Conservation (phyloP, 2,113 vertebrate species). For the Hippolais icterina region DNA sequence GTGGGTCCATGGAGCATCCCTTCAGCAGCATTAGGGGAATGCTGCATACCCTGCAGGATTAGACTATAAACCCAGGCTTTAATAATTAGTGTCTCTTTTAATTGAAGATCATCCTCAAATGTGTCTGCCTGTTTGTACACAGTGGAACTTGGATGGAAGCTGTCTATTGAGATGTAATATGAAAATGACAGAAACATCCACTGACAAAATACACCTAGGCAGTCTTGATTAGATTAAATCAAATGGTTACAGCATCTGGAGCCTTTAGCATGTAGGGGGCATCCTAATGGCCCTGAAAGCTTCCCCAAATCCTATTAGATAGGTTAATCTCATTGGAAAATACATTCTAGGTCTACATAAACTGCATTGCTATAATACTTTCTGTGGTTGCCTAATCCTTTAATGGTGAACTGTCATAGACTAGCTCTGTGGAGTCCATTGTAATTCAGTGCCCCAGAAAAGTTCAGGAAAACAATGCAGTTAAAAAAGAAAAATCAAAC, state of each 20-base stretch:
- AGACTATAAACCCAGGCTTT: conserved; percentile 6
- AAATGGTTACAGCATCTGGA: conserved; percentile 70
- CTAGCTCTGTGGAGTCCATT: neutral
- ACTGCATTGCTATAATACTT: conserved; percentile 53
- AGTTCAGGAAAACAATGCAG: neutral
- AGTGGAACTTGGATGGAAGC: neutral
- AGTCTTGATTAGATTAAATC: conserved; percentile 77
- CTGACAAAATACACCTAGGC: conserved; percentile 62
- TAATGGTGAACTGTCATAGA: conserved; percentile 41
- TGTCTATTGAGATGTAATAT: neutral
- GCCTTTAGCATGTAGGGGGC: conserved; percentile 66
- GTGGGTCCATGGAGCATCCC: neutral
- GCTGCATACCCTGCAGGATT: neutral
- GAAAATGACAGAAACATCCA: conserved; percentile 26
- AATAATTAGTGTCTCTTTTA: conserved; percentile 26
- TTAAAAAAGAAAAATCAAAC: neutral
- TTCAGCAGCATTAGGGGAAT: neutral
- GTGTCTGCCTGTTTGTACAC: neutral
- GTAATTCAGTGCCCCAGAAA: neutral
- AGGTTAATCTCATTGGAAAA: conserved; percentile 74
- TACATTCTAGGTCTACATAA: conserved; percentile 64
- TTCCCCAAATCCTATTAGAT: conserved; percentile 76
- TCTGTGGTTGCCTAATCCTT: conserved; percentile 54
- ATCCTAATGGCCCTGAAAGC: conserved; percentile 72
- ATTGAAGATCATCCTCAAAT: conserved; percentile 8